A percentile compares a stretch with the other conserved stretches of the same genome.
Evolutionary conservation across 2,113 vertebrate genomes (phyloP).

Genomic region (Corydoras maculifer): DNA sequence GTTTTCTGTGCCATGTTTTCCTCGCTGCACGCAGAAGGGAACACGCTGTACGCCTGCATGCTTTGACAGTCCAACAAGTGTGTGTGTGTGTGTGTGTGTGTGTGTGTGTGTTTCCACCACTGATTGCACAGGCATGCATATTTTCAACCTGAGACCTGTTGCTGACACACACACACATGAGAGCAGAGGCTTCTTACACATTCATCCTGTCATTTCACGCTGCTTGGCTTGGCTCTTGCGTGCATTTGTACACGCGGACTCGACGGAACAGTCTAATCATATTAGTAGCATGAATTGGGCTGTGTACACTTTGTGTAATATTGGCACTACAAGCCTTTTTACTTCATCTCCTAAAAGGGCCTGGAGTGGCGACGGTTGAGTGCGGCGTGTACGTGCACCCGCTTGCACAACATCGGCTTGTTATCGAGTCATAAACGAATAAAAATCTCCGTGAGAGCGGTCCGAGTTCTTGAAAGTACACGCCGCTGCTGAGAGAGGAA

Average conservation of each 20-base stretch:
- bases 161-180: constrained; percentile 6
- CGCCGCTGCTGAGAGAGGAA: too few species aligned
- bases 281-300: too few species aligned
- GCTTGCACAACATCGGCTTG: too few species aligned
- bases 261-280: background rate
- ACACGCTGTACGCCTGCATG: background rate
- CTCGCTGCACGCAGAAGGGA: background rate
- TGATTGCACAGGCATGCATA: constrained; percentile 13
- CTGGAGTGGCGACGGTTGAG: too few species aligned
- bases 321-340: background rate
- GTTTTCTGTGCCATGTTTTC: too few species aligned
- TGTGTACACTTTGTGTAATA: background rate
- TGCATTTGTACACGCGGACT: background rate
- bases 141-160: constrained; percentile 30
- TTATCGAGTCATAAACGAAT: too few species aligned
- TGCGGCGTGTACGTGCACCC: too few species aligned
- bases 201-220: constrained; percentile 11
- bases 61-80: background rate
- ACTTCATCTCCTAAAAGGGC: background rate
- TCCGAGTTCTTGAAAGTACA: too few species aligned
- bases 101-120: too few species aligned
- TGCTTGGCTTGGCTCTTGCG: background rate
- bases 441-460: too few species aligned
- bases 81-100: background rate
- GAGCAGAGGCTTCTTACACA: constrained; percentile 10